Base-by-base conservation (phyloP, 2,113 vertebrate species). In the Nipponia nippon region DNA sequence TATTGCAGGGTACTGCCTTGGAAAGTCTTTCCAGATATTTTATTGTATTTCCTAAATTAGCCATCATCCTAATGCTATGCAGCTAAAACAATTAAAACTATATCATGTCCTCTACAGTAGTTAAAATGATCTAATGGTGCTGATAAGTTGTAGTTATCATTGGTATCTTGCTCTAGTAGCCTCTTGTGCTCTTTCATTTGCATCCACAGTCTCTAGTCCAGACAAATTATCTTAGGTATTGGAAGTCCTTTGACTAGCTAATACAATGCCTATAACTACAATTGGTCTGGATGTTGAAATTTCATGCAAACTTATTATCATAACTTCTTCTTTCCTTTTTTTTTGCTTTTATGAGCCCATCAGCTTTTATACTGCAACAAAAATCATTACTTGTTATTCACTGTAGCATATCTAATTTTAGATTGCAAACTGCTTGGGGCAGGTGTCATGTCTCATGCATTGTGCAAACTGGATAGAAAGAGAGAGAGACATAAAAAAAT, bases 371-470 rank as follows among this genome's bases (percentile, higher is more conserved):
- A 38, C 29, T 18, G 11, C 22, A 87, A 71, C n/a, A 91, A 78
- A 91, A 82, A 49, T 78, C 47, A 67, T 93, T 55, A 84, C 36
- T 59, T 92, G n/a, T 91, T 87, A 82, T 23, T 83, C 65, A 55
- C 7, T 82, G 44, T 71, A 90, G 61, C 40, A 63, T 82, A 82
- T 32, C 47, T 90, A 95, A 95, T 89, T 95, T 84, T 75, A 91
- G 83, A 89, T 44, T 87, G 32, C 11, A 87, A 56, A 92, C 38
- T 93, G 90, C 95, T 95, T 79, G 73, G 65, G 86, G 92, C 69
- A 89, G 55, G 69, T 87, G 73, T 92, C 83, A 40, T 42, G 65
- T 84, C 61, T 94, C 38, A 69, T 6, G 4, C 11, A 11, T 78
- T 20, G 26, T 69, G 30, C 61, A 87, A 72, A 91, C 67, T 49